Percentiles rank a stretch among this genome's conserved stretches.
These are phyloP conservation scores for Macaca nemestrina DNA, from an alignment of 2,113 vertebrate species.

Conservation along the genomic window DNA sequence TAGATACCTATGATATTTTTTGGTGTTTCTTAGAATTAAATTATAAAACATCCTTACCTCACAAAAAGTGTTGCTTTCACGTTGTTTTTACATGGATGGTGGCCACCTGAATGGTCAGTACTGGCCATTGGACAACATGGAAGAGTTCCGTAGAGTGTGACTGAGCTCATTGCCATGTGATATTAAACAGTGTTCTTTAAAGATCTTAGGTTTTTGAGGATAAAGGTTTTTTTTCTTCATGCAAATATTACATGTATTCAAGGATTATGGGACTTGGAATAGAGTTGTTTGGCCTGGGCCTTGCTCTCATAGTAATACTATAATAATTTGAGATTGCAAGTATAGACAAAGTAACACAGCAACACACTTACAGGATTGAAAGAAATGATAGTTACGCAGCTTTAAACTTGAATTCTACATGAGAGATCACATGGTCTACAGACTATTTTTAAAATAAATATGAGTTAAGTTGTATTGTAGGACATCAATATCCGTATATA, in stretches of 20 bases:
- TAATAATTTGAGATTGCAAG: not conserved
- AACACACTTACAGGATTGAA: not conserved
- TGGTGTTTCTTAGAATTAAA: slow-evolving; percentile 39
- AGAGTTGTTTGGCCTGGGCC: not conserved
- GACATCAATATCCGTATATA: too few relatives aligned
- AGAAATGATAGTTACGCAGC: not conserved
- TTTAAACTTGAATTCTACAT: not conserved
- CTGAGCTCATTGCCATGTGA: not conserved
- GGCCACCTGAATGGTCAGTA: not conserved
- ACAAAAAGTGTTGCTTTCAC: not conserved
- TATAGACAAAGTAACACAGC: not conserved
- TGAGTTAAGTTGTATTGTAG: not conserved
- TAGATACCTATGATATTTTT: not conserved
- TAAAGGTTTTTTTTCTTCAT: not conserved
- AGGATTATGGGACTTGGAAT: not conserved
- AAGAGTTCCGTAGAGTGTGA: not conserved
- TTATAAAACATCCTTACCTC: not conserved
- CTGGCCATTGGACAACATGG: not conserved
- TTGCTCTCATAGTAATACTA: not conserved
- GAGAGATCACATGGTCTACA: not conserved
- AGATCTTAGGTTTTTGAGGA: not conserved
- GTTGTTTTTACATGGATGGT: not conserved
- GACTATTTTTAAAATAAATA: not conserved
- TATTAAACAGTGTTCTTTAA: slow-evolving; percentile 18
- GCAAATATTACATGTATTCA: not conserved